Evolutionary conservation across 2,888 invertebrate species (phyloP).

Genomic region (Pollenia griseotomentosa): DNA sequence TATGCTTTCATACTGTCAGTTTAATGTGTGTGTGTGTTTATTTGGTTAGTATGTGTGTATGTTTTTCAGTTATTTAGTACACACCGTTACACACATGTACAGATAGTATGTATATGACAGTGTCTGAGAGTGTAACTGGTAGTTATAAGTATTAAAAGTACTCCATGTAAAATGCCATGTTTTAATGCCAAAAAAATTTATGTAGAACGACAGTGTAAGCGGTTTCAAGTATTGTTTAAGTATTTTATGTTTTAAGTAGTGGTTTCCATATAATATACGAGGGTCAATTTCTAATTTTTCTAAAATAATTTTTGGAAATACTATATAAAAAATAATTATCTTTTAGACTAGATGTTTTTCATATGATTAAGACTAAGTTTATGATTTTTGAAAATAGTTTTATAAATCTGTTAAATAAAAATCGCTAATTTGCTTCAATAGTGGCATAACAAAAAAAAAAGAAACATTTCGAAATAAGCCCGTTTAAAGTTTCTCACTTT

Average conservation of each 20-base stretch:
- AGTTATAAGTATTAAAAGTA: constrained; percentile 68
- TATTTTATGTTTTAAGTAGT: constrained; percentile 65
- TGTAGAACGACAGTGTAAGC: constrained; percentile 71
- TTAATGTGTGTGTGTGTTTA: constrained; percentile 43
- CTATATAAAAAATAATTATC: no score
- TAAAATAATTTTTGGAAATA: no score
- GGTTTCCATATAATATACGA: constrained; percentile 52
- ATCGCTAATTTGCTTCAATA: no score
- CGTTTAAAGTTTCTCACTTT: no score
- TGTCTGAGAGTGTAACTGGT: constrained; percentile 31
- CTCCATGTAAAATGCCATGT: constrained; percentile 72
- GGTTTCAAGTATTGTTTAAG: constrained; percentile 71
- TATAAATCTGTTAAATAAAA: no score
- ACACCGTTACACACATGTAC: background rate
- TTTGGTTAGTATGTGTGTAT: constrained; percentile 14
- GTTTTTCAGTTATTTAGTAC: constrained; percentile 1
- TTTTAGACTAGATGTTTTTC: no score
- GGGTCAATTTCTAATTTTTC: constrained; percentile 25
- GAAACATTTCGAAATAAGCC: no score
- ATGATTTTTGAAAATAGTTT: no score
- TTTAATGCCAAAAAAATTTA: constrained; percentile 67
- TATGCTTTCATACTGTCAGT: constrained; percentile 61
- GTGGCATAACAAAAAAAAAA: no score
- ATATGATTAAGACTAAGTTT: no score
- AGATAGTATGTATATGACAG: constrained; percentile 6